These are phyloP conservation scores for Phataginus tetradactyla DNA, from an alignment of 2,797 vertebrate genomes.

Conservation along the genomic window DNA sequence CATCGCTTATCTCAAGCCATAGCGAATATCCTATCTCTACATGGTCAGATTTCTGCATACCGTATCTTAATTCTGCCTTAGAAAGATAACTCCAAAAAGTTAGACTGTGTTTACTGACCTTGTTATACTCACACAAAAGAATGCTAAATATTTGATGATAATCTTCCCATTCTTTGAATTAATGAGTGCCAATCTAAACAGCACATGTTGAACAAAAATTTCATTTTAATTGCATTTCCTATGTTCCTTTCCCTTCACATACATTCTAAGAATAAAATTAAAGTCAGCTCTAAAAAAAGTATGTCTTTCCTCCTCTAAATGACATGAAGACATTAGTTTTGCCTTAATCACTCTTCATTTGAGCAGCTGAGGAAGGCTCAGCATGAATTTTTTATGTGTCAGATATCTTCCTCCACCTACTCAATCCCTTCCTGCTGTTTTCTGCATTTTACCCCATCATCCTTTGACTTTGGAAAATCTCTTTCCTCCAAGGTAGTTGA, in stretches of 20 bases:
- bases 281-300: constrained; percentile 68
- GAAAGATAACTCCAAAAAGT: constrained; percentile 71
- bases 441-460: background rate
- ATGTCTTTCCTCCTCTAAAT: constrained; percentile 66
- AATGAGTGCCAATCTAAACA: constrained; percentile 71
- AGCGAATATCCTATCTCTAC: constrained; percentile 40
- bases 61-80: constrained; percentile 67
- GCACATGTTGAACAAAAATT: constrained; percentile 65
- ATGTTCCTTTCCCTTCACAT: constrained; percentile 60
- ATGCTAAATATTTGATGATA: constrained; percentile 80
- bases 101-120: constrained; percentile 69
- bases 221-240: constrained; percentile 75
- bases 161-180: constrained; percentile 69
- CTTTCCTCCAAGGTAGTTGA: constrained; percentile 45
- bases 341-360: constrained; percentile 77
- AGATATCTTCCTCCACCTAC: constrained; percentile 48
- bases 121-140: constrained; percentile 67
- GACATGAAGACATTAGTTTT: constrained; percentile 76
- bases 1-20: constrained; percentile 60
- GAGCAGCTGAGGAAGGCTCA: constrained; percentile 64
- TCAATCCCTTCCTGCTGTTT: constrained; percentile 19
- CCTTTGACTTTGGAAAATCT: constrained; percentile 31
- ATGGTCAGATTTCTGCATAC: constrained; percentile 57
- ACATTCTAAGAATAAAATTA: constrained; percentile 75
- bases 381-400: constrained; percentile 73